Base-by-base conservation (phyloP, 1,140 invertebrate genomes). In the Zaprionus nigranus region DNA sequence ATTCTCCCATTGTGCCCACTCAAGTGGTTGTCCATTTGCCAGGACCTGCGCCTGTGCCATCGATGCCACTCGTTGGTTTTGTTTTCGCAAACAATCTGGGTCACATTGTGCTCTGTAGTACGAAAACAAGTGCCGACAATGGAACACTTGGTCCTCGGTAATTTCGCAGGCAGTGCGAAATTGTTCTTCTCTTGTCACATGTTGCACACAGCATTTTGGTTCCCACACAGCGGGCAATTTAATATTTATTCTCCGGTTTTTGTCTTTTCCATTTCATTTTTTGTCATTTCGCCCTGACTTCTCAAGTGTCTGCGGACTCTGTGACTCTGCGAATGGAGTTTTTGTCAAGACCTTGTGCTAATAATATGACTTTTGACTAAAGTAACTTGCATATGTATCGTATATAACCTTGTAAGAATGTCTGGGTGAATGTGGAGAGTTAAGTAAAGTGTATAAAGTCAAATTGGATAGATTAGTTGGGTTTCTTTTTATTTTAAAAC, bases 141-240 rank as follows among this genome's bases (percentile, higher is more conserved):
- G 81, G 22, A 74, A 88, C 85, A 84, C 30, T 34, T 34, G 30
- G 70, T 90, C 60, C 36, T 64, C 60, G 34, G 57, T 38, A 63
- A 63, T 81, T 56, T 63, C 54, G 57, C 76, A 66, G 81, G 26
- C 63, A 84, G 82, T 62, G 82, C 82, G 67, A 84, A 87, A 73
- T 79, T 68, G 58, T 90, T 66, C n/a, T 17, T 17, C 36, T 46
- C 49, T 79, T 81, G 81, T 85, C 81, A 79, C 81, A 85, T 88
- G 85, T 81, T 79, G 79, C 78, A 78, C 78, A 77, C 56, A 73
- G 28, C 72, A 65, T 81, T 80, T 85, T 59, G 79, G 85, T 90
- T 90, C 85, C 85, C 85, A 90, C 85, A 90, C 85, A 90, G 85
- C 85, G 72, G 86, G 85, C 81, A 75, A 74, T 79, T 87, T 63